A percentile compares a stretch with the other conserved stretches of the same genome.
Evolutionary conservation across 2,888 invertebrate genomes (phyloP).

Genomic region (Acheta domesticus): DNA sequence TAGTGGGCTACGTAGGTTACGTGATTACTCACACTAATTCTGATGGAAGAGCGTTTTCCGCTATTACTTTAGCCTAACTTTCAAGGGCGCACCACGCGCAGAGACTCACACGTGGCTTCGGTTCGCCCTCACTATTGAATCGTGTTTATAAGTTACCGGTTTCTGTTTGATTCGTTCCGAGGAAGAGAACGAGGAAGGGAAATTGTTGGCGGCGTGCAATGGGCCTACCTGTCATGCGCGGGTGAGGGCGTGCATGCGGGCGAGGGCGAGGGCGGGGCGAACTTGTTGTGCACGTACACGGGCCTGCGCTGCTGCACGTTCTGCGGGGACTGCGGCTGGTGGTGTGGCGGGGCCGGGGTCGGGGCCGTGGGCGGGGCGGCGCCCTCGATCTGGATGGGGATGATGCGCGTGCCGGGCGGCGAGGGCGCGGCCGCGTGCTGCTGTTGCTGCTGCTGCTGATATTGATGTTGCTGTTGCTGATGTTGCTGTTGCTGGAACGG

Average conservation of each 20-base stretch:
- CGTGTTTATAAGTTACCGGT: no score
- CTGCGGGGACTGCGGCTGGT: conserved; percentile 42
- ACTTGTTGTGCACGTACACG: conserved; percentile 40
- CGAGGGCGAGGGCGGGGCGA: conserved; percentile 36
- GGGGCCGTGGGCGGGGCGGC: conserved; percentile 32
- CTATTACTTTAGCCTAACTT: no score
- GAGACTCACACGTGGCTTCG: no score
- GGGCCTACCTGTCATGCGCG: conserved; percentile 24
- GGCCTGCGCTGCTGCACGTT: conserved; percentile 42
- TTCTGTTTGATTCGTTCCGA: no score
- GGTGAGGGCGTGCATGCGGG: not conserved
- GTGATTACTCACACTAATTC: no score
- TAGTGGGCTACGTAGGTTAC: no score
- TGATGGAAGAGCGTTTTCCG: no score
- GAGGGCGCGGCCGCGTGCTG: conserved; percentile 42
- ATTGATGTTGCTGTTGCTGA: not conserved
- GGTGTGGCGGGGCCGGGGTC: conserved; percentile 31
- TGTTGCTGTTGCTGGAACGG: conserved; percentile 26
- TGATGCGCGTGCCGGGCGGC: conserved; percentile 56
- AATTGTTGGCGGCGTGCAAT: not conserved
- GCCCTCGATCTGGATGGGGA: conserved; percentile 59
- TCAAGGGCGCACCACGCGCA: no score
- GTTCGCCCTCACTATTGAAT: no score
- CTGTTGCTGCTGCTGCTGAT: not conserved
- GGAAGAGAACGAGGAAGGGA: not conserved